A percentile compares a stretch with the other conserved stretches of the same genome.
Evolutionary conservation across 1,140 invertebrate species (phyloP).

Genomic region (Idris sp.): DNA sequence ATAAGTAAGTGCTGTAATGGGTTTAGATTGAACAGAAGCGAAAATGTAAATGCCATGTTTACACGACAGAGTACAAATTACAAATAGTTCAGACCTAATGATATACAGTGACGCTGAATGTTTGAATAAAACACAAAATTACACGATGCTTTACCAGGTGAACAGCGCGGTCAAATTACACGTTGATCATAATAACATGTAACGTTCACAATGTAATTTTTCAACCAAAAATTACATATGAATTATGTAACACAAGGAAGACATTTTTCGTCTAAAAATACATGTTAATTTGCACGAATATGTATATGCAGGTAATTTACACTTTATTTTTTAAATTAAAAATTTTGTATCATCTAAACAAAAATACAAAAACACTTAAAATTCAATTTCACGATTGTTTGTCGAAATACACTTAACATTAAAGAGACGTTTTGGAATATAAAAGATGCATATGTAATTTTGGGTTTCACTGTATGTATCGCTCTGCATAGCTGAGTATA

Average conservation of each 20-base stretch:
- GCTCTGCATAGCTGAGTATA: not conserved
- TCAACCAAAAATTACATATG: conserved; percentile 22
- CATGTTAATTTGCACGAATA: conserved; percentile 11
- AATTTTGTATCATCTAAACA: not conserved
- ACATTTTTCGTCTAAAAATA: conserved; percentile 14
- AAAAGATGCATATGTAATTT: conserved; percentile 26
- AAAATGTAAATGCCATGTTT: conserved; percentile 61
- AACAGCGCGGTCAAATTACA: conserved; percentile 52
- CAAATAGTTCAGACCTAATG: conserved; percentile 57
- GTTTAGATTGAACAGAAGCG: conserved; percentile 52
- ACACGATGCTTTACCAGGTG: conserved; percentile 48
- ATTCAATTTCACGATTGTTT: no score
- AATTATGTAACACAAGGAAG: conserved; percentile 26
- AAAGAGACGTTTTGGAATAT: conserved; percentile 16
- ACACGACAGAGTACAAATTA: conserved; percentile 53
- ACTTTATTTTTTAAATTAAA: no score
- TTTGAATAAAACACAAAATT: conserved; percentile 61
- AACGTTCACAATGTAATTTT: conserved; percentile 44
- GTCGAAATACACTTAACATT: not conserved
- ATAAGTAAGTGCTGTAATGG: conserved; percentile 38
- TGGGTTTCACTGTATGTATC: conserved; percentile 6
- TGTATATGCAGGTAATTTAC: not conserved
- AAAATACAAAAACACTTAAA: no score
- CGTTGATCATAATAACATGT: conserved; percentile 56
- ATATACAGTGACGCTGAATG: conserved; percentile 53